Percentiles rank a stretch among this genome's conserved stretches.
These are phyloP conservation scores for Prunella fulvescens DNA, from an alignment of 2,113 vertebrate species.

Conservation along the genomic window DNA sequence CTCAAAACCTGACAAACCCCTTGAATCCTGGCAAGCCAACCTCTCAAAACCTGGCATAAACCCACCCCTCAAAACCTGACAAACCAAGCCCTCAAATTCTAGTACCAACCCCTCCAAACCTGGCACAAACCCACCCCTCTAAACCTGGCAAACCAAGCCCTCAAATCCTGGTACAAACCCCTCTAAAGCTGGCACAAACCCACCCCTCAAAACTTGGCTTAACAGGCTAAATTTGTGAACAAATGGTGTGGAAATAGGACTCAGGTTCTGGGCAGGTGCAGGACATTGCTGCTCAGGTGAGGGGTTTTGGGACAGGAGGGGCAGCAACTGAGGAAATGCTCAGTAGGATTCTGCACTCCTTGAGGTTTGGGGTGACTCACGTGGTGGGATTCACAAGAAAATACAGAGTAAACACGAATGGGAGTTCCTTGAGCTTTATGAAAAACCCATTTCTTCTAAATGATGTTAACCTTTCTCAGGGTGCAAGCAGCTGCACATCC, in stretches of 20 bases:
- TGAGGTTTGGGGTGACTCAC: too few species aligned
- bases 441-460: background rate
- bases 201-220: background rate
- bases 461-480: background rate
- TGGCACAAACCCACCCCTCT: background rate
- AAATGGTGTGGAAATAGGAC: background rate
- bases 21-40: too few species aligned
- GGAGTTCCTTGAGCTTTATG: background rate
- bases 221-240: accelerated
- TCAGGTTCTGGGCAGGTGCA: too few species aligned
- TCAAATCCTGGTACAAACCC: too few species aligned
- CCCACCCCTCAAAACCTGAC: too few species aligned
- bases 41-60: background rate
- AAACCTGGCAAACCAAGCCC: background rate
- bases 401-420: accelerated
- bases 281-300: background rate
- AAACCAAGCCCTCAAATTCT: background rate
- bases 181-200: background rate
- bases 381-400: background rate
- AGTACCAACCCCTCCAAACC: background rate
- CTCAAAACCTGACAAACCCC: background rate
- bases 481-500: accelerated
- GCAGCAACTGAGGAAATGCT: background rate
- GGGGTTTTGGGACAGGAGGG: background rate
- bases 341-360: background rate